Evolutionary conservation across 2,113 vertebrate genomes (phyloP), one percentile per base, ranked within the genome.

Genomic region (Gnathonemus longibarbis): DNA sequence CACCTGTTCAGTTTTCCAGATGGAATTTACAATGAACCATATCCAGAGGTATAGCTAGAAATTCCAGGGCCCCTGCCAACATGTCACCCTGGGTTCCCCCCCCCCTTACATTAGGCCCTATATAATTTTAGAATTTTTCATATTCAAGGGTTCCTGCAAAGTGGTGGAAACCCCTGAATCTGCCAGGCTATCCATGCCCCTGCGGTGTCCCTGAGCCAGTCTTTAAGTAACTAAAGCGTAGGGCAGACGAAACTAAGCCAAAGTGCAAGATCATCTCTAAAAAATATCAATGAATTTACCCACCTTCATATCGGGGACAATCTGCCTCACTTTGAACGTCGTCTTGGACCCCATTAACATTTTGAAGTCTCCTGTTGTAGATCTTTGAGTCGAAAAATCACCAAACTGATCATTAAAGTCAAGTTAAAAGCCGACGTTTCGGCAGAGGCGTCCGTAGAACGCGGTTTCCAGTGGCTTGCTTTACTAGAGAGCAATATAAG

Each of bases 261-360:
- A 80, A 42, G 74, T 80, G 31, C 1, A 39, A 39, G 15, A 39
- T 17, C 74, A 42, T 15, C 74, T 39, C 31, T 42, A 19, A 42
- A 80, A 19, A 15, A 84, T 48, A n/a, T 24, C 19, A 48, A 11
- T 84, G 83, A 48, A 84, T 48, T 21, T 24, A 66, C 91, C 93
- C 94, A 97, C 96, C 97, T 95, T 96, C 66, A 95, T 93, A 11
- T 96, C 96, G 4, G 94, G 95, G 39, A 95, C 93, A 93, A 96
- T 94, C 90, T 97, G 96, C 42, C 95, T 93, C 87, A 97, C 95
- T 95, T 96, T 97, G 91, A 97, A 97, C 74, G 97, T 96, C 84
- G 92, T 96, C 93, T 95, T 97, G 35, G 96, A 96, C 91, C 95
- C 95, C 0, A 95, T 95, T 90, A 97, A 92, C 97, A 97, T 97